Conservation (phyloP, 1,140 invertebrate genomes). For the Drosophila bifasciata region DNA sequence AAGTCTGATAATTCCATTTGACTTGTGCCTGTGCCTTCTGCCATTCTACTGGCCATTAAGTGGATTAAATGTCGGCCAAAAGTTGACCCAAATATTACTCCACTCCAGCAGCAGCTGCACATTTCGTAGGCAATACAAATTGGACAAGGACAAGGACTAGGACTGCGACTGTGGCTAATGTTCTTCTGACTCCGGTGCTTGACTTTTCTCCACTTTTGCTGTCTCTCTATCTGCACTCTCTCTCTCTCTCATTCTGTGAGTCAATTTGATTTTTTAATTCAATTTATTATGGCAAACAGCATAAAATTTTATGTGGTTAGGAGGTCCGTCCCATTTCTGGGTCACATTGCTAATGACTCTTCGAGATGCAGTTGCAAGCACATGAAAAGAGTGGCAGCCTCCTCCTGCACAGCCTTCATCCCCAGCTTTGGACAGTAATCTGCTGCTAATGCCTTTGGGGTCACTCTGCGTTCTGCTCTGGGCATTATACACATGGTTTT, state of each 20-base stretch:
- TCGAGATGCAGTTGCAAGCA: constrained; percentile 41
- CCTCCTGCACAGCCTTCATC: neutral
- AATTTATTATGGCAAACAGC: constrained; percentile 73
- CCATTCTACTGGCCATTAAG: constrained; percentile 28
- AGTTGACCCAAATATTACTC: constrained; percentile 55
- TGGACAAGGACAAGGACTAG: constrained; percentile 5
- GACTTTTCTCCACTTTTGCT: neutral
- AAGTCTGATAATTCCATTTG: constrained; percentile 53
- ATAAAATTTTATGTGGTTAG: constrained; percentile 75
- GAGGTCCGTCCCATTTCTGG: constrained; percentile 51
- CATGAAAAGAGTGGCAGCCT: neutral
- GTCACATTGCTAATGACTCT: constrained; percentile 73
- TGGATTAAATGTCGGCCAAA: constrained; percentile 32
- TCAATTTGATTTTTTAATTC: constrained; percentile 68
- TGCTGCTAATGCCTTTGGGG: constrained; percentile 66
- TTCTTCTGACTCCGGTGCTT: constrained; percentile 24
- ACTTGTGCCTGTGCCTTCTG: constrained; percentile 39
- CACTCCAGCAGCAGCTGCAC: constrained; percentile 11
- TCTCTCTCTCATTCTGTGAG: constrained; percentile 23
- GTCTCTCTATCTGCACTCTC: neutral
- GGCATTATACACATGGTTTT: too few relatives aligned
- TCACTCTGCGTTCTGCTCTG: constrained; percentile 2
- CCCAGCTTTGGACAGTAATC: constrained; percentile 47
- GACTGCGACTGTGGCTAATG: constrained; percentile 34
- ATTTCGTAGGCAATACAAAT: constrained; percentile 42